Evolutionary conservation across 2,113 vertebrate species (phyloP), one percentile per base, ranked within the genome.

Genomic region (Calonectris borealis): DNA sequence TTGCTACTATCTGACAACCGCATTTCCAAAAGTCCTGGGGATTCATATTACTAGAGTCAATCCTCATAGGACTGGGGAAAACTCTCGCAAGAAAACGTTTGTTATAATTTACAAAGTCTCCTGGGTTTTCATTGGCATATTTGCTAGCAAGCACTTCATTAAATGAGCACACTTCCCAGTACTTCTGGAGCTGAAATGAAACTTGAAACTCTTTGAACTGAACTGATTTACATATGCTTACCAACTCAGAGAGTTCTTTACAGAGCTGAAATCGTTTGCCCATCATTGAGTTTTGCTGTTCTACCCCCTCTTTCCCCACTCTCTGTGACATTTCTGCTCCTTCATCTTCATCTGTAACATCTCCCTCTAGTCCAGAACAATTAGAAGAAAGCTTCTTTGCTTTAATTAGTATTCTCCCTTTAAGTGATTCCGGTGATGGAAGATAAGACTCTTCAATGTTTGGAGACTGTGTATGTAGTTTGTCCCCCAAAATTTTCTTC

Each of bases 11-110:
- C 90, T 99, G 99, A 97, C 99, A 99, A 55, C 99, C 99, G 49
- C 99, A 99, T 85, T 99, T 99, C 99, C 99, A 99, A 90, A 99
- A 99, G 90, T 99, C 99, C 97, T 99, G 99, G 55, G 99, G 99
- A 95, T 99, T 99, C 99, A 99, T 99, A 97, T 99, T 99, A 96
- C 99, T 99, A 3, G 99, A 99, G 97, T 99, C 99, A 34, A 99
- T 99, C 90, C 99, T 98, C 99, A 99, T 99, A 3, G 99, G 99
- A 79, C 99, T 99, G 9, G 99, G 99, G 69, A 99, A 99, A 83
- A 99, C 98, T 22, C 99, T 97, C 0, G 99, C 99, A 3, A 99
- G 98, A 93, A 99, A 99, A 92, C 99, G 99, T 93, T 99, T 99
- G 97, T 99, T 99, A 76, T 99, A 99, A 96, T 99, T 99, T 6